A percentile compares a stretch with the other conserved stretches of the same genome.
Conservation (phyloP, 2,797 vertebrate genomes). For the Pipistrellus nathusii region DNA sequence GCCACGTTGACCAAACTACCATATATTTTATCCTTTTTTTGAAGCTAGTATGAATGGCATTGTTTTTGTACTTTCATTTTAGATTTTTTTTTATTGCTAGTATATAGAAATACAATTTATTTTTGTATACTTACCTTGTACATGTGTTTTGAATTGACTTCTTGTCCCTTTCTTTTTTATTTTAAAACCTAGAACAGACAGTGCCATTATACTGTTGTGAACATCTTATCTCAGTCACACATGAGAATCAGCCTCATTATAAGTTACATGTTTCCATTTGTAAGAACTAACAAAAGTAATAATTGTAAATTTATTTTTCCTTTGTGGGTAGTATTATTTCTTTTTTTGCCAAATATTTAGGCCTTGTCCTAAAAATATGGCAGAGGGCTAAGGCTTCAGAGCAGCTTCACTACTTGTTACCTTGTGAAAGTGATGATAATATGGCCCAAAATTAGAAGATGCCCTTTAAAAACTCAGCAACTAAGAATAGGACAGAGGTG, state of each 20-base stretch:
- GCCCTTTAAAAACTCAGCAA: conserved; percentile 7
- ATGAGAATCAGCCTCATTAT: conserved; percentile 5
- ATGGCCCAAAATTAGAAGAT: not conserved
- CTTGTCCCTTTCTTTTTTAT: not conserved
- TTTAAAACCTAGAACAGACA: conserved; percentile 13
- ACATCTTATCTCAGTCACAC: not conserved
- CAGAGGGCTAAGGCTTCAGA: not conserved
- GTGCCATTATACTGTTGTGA: not conserved
- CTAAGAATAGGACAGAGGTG: conserved; percentile 7
- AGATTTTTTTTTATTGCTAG: not conserved
- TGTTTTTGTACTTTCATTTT: not conserved
- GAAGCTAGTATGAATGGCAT: not conserved
- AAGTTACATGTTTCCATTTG: conserved; percentile 19
- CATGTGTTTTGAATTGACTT: conserved; percentile 28
- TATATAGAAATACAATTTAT: not conserved
- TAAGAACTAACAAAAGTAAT: not conserved
- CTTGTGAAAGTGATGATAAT: conserved; percentile 3
- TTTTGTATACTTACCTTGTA: conserved; percentile 1
- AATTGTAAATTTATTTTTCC: not conserved
- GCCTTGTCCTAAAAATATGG: not conserved
- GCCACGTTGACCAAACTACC: no score
- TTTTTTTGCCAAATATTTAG: conserved; percentile 1
- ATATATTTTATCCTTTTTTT: not conserved
- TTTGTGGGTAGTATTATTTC: conserved; percentile 28
- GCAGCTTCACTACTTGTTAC: not conserved